Conservation (phyloP, 2,888 invertebrate genomes). For the Eristalis intricaria region DNA sequence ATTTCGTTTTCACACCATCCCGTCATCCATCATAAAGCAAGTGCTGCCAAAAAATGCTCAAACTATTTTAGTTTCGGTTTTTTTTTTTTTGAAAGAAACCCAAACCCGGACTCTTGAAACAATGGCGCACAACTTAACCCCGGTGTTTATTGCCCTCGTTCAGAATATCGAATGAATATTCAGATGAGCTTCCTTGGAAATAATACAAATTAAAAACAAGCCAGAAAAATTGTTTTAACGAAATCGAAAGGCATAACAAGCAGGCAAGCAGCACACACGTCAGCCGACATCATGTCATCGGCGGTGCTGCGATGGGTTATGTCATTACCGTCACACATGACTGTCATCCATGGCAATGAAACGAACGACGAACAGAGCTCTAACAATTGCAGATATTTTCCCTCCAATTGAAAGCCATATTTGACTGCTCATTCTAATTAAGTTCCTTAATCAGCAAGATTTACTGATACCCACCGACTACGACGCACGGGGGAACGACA, state of each 20-base stretch:
- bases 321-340: slow-evolving; percentile 72
- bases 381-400: slow-evolving; percentile 54
- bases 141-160: slow-evolving; percentile 16
- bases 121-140: slow-evolving; percentile 6
- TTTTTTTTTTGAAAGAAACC: neutral
- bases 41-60: neutral
- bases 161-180: slow-evolving; percentile 41
- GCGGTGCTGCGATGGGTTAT: slow-evolving; percentile 48
- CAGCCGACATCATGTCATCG: slow-evolving; percentile 19
- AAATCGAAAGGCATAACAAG: slow-evolving; percentile 55
- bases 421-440: slow-evolving; percentile 53
- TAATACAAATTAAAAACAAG: slow-evolving; percentile 3
- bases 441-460: slow-evolving; percentile 59
- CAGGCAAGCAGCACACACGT: neutral
- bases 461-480: slow-evolving; percentile 43
- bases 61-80: too few species aligned
- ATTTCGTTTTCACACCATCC: neutral
- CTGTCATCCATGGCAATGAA: slow-evolving; percentile 71
- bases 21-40: neutral
- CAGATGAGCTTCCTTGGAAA: slow-evolving; percentile 32
- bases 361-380: slow-evolving; percentile 29
- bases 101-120: slow-evolving; percentile 6
- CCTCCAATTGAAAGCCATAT: slow-evolving; percentile 49
- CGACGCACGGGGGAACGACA: neutral
- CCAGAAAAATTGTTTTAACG: slow-evolving; percentile 8